Percentiles rank a stretch among this genome's conserved stretches.
phyloP scores from a whole-genome alignment of 2,113 vertebrate species.

The Myotis yumanensis region DNA sequence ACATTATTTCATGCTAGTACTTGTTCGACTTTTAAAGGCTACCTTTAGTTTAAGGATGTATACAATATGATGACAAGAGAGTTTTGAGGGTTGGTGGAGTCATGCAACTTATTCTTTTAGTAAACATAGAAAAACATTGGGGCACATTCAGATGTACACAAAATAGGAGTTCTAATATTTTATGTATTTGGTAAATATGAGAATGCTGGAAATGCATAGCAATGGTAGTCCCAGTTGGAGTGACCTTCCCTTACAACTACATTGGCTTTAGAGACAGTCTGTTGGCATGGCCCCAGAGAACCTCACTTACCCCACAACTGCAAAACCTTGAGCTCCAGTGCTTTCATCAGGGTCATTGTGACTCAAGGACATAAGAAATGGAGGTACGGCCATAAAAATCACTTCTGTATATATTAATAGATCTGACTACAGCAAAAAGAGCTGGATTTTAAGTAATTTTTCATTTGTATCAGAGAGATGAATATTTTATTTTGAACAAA shows the following conservation, averaged over 20 bases:
- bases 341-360: neutral
- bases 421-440: constrained; percentile 14
- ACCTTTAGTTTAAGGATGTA: neutral
- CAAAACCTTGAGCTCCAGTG: neutral
- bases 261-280: neutral
- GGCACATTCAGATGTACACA: neutral
- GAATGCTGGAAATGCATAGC: neutral
- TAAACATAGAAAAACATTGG: neutral
- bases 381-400: neutral
- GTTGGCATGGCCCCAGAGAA: neutral
- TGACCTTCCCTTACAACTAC: neutral
- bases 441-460: neutral
- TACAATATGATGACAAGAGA: neutral
- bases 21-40: neutral
- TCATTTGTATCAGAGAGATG: neutral
- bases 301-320: neutral
- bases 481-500: constrained; percentile 26
- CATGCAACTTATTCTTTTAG: neutral
- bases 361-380: neutral
- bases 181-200: neutral
- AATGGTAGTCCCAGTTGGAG: neutral
- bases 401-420: neutral
- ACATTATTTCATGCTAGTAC: neutral
- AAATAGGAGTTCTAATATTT: neutral
- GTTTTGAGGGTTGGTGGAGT: neutral